A percentile compares a stretch with the other conserved stretches of the same genome.
phyloP scores from a whole-genome alignment of 2,888 invertebrate genomes.

The Prosopocoilus inquinatus region DNA sequence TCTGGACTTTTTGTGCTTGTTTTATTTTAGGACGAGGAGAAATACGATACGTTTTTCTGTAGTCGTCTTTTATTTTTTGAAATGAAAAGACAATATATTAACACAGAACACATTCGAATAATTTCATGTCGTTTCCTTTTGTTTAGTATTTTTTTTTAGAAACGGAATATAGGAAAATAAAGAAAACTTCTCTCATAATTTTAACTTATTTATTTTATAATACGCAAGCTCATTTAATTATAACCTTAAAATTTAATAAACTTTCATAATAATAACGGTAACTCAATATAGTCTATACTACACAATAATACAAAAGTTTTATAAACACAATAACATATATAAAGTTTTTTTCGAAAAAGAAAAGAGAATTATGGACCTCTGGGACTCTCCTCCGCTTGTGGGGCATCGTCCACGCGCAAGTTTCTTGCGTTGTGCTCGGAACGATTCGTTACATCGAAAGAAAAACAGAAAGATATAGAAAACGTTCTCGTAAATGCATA shows the following conservation, averaged over 20 bases:
- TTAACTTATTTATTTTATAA: constrained; percentile 53
- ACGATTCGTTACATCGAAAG: constrained; percentile 9
- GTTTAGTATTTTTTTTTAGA: too few relatives aligned
- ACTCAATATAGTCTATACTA: constrained; percentile 47
- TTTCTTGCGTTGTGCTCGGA: constrained; percentile 8
- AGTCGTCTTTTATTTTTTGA: too few relatives aligned
- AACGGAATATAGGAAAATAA: too few relatives aligned
- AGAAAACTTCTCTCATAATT: constrained; percentile 12
- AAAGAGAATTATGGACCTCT: constrained; percentile 4
- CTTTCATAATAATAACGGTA: constrained; percentile 51
- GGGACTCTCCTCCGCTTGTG: constrained; percentile 4
- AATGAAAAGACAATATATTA: too few relatives aligned
- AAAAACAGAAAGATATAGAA: not conserved
- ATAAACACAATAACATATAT: constrained; percentile 29
- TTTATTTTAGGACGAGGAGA: too few relatives aligned
- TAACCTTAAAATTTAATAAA: constrained; percentile 49
- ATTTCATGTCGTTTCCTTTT: too few relatives aligned
- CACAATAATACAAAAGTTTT: constrained; percentile 44
- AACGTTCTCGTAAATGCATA: constrained; percentile 14
- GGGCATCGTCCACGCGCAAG: constrained; percentile 12
- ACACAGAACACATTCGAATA: too few relatives aligned
- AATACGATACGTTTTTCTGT: too few relatives aligned
- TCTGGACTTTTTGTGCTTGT: too few relatives aligned
- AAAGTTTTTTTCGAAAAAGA: constrained; percentile 20
- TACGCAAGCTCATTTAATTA: constrained; percentile 50